phyloP scores from a whole-genome alignment of 2,888 invertebrate genomes.

The Dryobota labecula region DNA sequence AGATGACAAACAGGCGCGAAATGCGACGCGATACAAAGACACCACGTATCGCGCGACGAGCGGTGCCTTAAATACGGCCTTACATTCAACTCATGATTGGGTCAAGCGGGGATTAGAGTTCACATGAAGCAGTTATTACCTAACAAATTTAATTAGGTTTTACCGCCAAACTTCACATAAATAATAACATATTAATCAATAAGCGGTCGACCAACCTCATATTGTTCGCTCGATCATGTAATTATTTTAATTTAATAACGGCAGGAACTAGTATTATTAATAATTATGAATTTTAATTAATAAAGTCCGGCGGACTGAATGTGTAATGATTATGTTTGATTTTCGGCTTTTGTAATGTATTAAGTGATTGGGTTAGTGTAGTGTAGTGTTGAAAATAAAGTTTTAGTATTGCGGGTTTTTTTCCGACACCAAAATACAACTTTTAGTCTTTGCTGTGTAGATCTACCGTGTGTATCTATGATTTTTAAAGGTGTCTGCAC shows the following conservation, averaged over 20 bases:
- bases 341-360: background rate
- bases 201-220: slow-evolving; percentile 6
- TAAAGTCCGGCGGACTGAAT: background rate
- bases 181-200: slow-evolving; percentile 34
- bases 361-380: background rate
- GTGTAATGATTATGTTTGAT: background rate
- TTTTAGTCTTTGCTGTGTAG: background rate
- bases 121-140: background rate
- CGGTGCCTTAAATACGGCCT: too few species aligned
- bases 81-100: background rate
- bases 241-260: slow-evolving; percentile 30
- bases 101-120: background rate
- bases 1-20: too few species aligned
- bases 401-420: background rate
- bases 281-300: slow-evolving; percentile 30
- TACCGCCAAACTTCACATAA: slow-evolving; percentile 8
- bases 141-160: slow-evolving; percentile 12
- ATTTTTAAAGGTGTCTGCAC: too few species aligned
- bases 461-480: background rate
- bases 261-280: slow-evolving; percentile 6
- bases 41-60: too few species aligned
- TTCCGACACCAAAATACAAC: too few species aligned
- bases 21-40: too few species aligned
- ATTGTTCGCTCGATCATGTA: slow-evolving; percentile 28
- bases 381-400: background rate